Evolutionary conservation across 2,113 vertebrate genomes (phyloP).

Genomic region (Ptyas mucosa): DNA sequence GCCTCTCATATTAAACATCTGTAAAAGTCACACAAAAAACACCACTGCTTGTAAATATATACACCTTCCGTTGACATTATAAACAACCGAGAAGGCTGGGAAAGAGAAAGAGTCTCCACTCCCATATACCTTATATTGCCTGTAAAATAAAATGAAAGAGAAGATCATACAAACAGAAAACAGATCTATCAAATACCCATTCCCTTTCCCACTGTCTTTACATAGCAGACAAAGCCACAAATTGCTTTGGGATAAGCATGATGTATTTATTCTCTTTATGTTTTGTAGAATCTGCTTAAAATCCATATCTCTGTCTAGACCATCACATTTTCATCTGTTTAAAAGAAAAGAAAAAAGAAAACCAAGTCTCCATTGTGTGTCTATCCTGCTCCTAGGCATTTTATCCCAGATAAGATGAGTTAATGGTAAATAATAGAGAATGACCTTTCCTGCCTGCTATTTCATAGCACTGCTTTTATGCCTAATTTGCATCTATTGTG

Average conservation of each 20-base stretch:
- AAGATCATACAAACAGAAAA: neutral
- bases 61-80: neutral
- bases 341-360: neutral
- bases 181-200: neutral
- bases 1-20: neutral
- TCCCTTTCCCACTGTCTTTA: neutral
- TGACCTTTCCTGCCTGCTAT: slow-evolving; percentile 4
- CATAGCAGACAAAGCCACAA: neutral
- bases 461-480: slow-evolving; percentile 1
- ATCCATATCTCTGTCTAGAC: slow-evolving; percentile 30
- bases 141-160: neutral
- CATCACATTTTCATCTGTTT: slow-evolving; percentile 28
- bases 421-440: neutral
- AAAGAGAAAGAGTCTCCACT: too few species aligned
- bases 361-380: neutral
- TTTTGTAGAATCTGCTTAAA: slow-evolving; percentile 27
- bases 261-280: slow-evolving; percentile 39
- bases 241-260: slow-evolving; percentile 27
- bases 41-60: neutral
- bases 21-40: neutral
- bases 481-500: neutral
- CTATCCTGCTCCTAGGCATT: slow-evolving; percentile 1
- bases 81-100: neutral
- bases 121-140: neutral
- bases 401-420: slow-evolving; percentile 6